Base-by-base conservation (phyloP, 2,113 vertebrate species). In the Apaloderma vittatum region DNA sequence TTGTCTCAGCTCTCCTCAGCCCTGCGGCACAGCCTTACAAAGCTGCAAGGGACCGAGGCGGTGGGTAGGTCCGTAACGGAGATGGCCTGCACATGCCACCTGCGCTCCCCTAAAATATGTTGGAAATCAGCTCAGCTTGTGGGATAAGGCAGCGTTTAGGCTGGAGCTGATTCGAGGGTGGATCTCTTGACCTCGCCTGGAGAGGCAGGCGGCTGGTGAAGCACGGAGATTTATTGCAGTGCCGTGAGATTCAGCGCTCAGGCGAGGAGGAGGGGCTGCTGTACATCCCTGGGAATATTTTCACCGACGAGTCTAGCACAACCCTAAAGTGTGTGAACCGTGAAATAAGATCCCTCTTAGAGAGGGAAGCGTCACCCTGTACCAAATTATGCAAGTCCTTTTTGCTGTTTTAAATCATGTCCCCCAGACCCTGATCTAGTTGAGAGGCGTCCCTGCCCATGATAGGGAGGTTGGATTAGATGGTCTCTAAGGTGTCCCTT, bases 311-410 rank as follows among this genome's bases (percentile, higher is more conserved):
- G 73, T 90, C 77, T 55, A 58, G 55, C 13, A 6, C 58, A 95
- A 54, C 63, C 63, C 78, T 92, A 37, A 84, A 97, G 85, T 96
- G 95, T 95, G 72, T 97, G 88, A 94, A 90, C 90, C 82, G 34
- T 97, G 96, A 98, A 98, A 98, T 97, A 95, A 95, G 93, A 95
- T 97, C 98, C 98, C 90, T 96, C 97, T 94, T 96, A 73, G 95
- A 96, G 76, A 93, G 84, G 88, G 91, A 97, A 78, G 57, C 19
- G 8, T 92, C 88, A 93, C 49, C 78, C 79, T 30, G 92, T 82
- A 54, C 73, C 17, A 37, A 94, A 92, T 89, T 91, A 57, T 79
- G 78, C 78, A 74, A 48, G 59, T 95, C 55, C 72, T 80, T 72
- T 76, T 76, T 86, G 34, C 86, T 94, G 58, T 86, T 80, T 40